phyloP scores from a whole-genome alignment of 2,113 vertebrate genomes.

The Myotis yumanensis region DNA sequence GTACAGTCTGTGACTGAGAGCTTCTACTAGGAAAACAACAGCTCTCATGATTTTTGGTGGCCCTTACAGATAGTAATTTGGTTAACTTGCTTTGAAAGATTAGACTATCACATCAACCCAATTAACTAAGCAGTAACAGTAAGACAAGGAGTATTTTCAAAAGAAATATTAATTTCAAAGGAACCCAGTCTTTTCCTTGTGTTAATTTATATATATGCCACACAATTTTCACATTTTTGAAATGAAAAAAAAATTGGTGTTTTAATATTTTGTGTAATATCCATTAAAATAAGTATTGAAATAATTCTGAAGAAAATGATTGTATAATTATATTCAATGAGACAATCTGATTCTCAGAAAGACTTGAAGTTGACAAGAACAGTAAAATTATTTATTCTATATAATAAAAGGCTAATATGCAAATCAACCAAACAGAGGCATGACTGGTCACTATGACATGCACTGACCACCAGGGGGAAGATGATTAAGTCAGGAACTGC shows the following conservation, averaged over 20 bases:
- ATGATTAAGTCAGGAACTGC: too few species aligned
- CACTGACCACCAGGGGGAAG: too few species aligned
- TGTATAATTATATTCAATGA: not conserved
- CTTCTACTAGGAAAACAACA: not conserved
- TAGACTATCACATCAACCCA: not conserved
- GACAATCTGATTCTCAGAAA: not conserved
- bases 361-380: not conserved
- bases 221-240: not conserved
- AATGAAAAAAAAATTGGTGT: not conserved
- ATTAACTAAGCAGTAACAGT: not conserved
- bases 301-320: not conserved
- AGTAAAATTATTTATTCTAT: not conserved
- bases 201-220: not conserved
- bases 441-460: too few species aligned
- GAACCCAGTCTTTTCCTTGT: not conserved
- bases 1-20: not conserved
- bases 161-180: not conserved
- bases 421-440: too few species aligned
- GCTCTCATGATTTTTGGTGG: not conserved
- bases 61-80: not conserved
- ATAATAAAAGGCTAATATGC: too few species aligned
- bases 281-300: not conserved
- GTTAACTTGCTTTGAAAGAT: not conserved
- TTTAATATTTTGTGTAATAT: not conserved
- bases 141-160: not conserved